Evolutionary conservation across 2,113 vertebrate genomes (phyloP).

Genomic region (Pitta sordida): DNA sequence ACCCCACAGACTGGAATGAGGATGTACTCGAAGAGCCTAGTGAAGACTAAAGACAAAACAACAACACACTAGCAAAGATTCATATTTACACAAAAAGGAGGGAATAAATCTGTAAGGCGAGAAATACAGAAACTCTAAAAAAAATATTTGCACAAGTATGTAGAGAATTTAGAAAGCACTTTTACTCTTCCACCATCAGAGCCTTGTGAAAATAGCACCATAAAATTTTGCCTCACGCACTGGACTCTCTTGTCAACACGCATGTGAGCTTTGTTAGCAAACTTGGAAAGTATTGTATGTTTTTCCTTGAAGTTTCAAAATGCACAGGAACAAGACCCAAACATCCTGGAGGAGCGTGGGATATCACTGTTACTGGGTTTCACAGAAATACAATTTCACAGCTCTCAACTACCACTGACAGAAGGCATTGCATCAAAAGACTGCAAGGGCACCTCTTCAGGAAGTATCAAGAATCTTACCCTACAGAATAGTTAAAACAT

Average conservation of each 20-base stretch:
- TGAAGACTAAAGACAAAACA: slow-evolving; percentile 82
- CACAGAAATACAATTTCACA: not conserved
- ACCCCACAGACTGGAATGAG: slow-evolving; percentile 86
- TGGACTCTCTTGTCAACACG: not conserved
- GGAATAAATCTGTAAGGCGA: not conserved
- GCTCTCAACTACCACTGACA: not conserved
- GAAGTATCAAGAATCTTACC: not conserved
- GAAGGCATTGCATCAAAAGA: not conserved
- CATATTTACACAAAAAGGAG: not conserved
- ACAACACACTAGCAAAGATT: not conserved
- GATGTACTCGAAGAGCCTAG: slow-evolving; percentile 80
- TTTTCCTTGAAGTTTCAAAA: not conserved
- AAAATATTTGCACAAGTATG: not conserved
- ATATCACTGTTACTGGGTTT: not conserved
- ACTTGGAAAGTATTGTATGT: rapidly evolving
- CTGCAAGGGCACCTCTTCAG: not conserved
- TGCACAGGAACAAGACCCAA: not conserved
- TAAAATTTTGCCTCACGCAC: not conserved
- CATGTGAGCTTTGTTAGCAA: not conserved
- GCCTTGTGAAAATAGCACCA: not conserved
- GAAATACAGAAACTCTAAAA: not conserved
- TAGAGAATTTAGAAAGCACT: not conserved
- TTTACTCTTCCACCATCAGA: not conserved
- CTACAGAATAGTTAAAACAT: not conserved
- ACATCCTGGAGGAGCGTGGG: not conserved